Percentiles rank a stretch among this genome's conserved stretches.
Evolutionary conservation across 37 sponge, comb jelly and placozoan genomes (phyloP).

Genomic region (Aplysina aerophoba): DNA sequence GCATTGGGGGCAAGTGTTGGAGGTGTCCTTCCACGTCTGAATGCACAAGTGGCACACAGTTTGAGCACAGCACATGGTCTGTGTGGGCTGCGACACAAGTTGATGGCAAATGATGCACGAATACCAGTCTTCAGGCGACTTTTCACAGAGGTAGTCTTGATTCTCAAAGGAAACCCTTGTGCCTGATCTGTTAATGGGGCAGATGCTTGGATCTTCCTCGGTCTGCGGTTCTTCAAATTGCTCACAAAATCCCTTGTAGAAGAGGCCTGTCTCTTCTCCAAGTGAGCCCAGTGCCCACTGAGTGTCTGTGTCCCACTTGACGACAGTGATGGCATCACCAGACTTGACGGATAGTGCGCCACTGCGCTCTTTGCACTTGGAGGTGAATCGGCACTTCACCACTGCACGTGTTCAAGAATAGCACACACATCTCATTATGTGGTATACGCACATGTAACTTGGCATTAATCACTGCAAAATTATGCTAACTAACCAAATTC

Average conservation of each 20-base stretch:
- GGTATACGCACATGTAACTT: too few relatives aligned
- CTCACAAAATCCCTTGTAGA: background rate
- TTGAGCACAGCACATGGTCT: background rate
- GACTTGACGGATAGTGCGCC: background rate
- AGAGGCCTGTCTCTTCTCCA: background rate
- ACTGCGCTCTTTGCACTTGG: background rate
- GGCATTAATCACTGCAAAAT: too few relatives aligned
- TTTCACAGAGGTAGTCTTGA: background rate
- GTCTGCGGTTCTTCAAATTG: background rate
- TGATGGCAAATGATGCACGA: background rate
- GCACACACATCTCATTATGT: too few relatives aligned
- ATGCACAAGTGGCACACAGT: background rate
- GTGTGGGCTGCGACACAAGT: background rate
- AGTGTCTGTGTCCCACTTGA: background rate
- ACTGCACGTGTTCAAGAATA: background rate
- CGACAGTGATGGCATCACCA: background rate
- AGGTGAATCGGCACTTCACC: background rate
- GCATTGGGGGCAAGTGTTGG: background rate
- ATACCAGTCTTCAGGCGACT: background rate
- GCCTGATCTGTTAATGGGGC: background rate
- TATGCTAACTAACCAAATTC: too few relatives aligned
- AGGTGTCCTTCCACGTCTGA: background rate
- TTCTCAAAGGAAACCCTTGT: background rate
- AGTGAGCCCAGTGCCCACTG: background rate
- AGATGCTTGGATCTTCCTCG: background rate